phyloP scores from a whole-genome alignment of 2,113 vertebrate species.

The Catharus bicknelli region DNA sequence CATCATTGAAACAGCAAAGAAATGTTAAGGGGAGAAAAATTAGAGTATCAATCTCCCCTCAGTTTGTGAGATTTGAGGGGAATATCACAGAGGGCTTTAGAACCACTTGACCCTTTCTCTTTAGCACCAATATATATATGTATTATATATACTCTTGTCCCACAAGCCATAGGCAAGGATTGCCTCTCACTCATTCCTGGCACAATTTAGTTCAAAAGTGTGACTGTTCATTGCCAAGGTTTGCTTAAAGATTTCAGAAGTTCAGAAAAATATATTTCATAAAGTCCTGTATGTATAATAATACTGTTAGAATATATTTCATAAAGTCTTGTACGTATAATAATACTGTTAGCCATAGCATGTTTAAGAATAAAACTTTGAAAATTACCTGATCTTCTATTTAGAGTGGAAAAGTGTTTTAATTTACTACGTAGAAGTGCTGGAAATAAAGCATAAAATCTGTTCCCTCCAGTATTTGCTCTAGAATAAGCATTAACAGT shows the following conservation, averaged over 20 bases:
- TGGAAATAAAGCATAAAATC: background rate
- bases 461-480: background rate
- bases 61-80: background rate
- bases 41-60: background rate
- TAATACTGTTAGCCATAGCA: background rate
- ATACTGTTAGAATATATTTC: background rate
- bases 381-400: background rate
- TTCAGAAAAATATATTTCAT: background rate
- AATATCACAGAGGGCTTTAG: background rate
- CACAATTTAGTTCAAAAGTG: background rate
- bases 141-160: background rate
- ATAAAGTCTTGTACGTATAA: background rate
- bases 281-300: background rate
- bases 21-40: background rate
- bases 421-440: rapidly evolving
- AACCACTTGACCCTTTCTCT: background rate
- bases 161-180: background rate
- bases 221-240: background rate
- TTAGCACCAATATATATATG: background rate
- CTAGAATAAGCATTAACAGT: background rate
- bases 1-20: background rate
- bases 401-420: background rate
- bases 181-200: background rate
- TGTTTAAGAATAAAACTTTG: background rate
- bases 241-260: background rate